These are phyloP conservation scores for Cinara cedri DNA, from an alignment of 2,888 invertebrate species.

Conservation along the genomic window DNA sequence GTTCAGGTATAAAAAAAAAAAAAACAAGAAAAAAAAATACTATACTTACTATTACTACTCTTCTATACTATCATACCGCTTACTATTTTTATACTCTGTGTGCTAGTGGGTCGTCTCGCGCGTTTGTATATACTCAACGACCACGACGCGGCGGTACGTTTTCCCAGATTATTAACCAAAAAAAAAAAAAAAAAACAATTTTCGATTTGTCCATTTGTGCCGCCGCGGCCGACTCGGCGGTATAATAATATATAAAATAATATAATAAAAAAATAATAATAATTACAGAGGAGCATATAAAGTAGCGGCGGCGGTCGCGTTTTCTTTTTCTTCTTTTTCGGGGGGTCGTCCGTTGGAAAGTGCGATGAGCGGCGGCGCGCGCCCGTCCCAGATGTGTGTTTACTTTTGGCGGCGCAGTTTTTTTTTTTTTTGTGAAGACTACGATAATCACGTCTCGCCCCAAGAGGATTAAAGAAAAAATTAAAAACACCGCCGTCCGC, in stretches of 20 bases:
- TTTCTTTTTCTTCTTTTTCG: background rate
- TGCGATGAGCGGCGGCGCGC: background rate
- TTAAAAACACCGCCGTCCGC: background rate
- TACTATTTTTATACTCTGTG: background rate
- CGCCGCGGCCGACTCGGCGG: conserved; percentile 28
- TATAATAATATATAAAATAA: no score
- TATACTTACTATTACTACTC: background rate
- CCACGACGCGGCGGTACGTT: background rate
- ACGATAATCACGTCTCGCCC: conserved; percentile 31
- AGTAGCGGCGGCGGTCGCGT: background rate
- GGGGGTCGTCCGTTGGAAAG: background rate
- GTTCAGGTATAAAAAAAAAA: background rate
- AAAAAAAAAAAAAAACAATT: conserved; percentile 32
- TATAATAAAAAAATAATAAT: no score
- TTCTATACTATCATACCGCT: no score
- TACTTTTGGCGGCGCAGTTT: conserved; percentile 37
- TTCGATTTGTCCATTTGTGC: conserved; percentile 50
- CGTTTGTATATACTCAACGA: background rate
- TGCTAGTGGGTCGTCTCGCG: background rate
- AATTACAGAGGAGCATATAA: conserved; percentile 28
- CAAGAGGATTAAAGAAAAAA: background rate
- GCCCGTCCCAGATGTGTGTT: background rate
- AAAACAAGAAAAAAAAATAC: background rate
- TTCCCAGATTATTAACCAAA: conserved; percentile 51
- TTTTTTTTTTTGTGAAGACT: no score